Base-by-base conservation (phyloP, 1,140 invertebrate genomes). In the Papilio glaucus region DNA sequence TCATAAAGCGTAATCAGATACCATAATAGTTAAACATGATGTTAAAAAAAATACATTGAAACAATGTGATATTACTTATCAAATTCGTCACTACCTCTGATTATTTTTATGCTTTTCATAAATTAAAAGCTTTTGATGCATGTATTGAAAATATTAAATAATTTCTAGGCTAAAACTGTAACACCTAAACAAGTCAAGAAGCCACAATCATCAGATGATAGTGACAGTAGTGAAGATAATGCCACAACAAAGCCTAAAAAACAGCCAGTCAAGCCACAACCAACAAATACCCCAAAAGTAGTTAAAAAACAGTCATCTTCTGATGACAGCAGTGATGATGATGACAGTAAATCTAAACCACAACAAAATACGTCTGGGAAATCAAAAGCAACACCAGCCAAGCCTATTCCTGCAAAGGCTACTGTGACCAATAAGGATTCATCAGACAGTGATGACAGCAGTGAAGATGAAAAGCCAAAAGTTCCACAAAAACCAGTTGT, bases 31-130 rank as follows among this genome's bases (percentile, higher is more conserved):
- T 75, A 49, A 72, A 76, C 12, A 87, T 88, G 86, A 90, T 90
- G 85, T 79, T 53, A 90, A 75, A 71, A 70, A 60, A 67, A 68
- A 13, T 26, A 57, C 60, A 80, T 85, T 89, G 88, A 85, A 61
- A 65, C 12, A 61, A n/a, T 76, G 70, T 89, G 87, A 88, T 89
- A 86, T 82, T 77, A 85, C 73, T 77, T 72, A 69, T 73, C 60
- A 74, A 74, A 77, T 85, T 92, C 88, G 89, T 90, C 88, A 90
- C 88, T 90, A 90, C 90, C 90, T 90, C 90, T 92, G 90, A 92
- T 72, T 68, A 74, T 38, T 62, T n/a, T 70, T 60, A 71, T 33
- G 42, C 37, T 24, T 24, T 57, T 24, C 24, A 10, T 10, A 4
- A 24, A 13, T 57, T 26, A 5, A 5, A 24, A 5, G 0, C 0